Evolutionary conservation across 1,140 invertebrate species (phyloP), one percentile per base, ranked within the genome.

Genomic region (Copidosoma floridanum): DNA sequence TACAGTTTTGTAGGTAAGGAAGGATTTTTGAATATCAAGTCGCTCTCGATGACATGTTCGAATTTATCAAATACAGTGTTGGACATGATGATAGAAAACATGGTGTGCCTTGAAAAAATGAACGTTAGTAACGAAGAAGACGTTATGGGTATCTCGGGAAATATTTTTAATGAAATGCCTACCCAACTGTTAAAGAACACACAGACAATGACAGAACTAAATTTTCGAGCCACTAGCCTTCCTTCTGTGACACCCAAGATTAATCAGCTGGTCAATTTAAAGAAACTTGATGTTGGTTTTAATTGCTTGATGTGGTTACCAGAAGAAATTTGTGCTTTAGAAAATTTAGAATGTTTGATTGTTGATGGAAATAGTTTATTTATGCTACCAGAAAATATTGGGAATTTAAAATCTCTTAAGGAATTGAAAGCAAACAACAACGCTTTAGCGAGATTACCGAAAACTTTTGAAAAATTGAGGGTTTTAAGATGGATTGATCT

Each of bases 321-420:
- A 21, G 38, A 61, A 3, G 59, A 61, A 37, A 29, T 61, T 56
- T 61, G 52, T 56, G 53, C 55, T 40, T 37, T 61, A 54, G 6
- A 35, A 3, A 26, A 56, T 16, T 27, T 61, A 26, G 46, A 61
- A 27, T 50, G 7, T 56, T 50, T 61, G 35, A 56, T 41, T 43
- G 32, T 61, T 55, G 35, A 48, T 51, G 46, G 38, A 21, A 61
- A 56, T 56, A 12, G 16, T 26, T 37, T 55, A 11, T 51, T 61
- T 40, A 24, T 56, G 27, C 20, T 61, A 6, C 52, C 59, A 14
- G 7, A 55, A 20, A 51, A 50, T 20, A 43, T 61, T 35, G 59
- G 59, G 20, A 61, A 55, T 20, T 43, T 61, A 21, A 56, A 32
- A n/a, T 37, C 29, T 20, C 24, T 61, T 12, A 20, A 26, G 37